Base-by-base conservation (phyloP, 2,888 invertebrate species). In the Gonocerus acuteangulatus region DNA sequence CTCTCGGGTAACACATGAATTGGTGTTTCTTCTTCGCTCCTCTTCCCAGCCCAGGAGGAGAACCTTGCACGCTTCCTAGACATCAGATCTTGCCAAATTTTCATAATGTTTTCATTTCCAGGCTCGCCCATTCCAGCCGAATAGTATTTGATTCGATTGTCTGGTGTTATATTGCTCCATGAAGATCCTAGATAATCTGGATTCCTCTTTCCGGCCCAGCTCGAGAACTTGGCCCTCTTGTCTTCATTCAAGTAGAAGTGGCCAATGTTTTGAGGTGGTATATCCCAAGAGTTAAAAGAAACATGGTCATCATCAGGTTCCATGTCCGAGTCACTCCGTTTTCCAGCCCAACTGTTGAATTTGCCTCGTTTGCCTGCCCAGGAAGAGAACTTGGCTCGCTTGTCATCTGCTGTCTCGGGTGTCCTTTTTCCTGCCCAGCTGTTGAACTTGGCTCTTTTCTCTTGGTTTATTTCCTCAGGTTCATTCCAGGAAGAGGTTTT, bases 381-480 rank as follows among this genome's bases (percentile, higher is more conserved):
- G 9, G 63, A 64, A 48, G 63, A 63, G 48, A 66, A 66, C 44
- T 64, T 64, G 22, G 62, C 61, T 32, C 62, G 18, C 21, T 64
- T 64, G 13, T 36, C 27, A 15, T 18, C 59, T n/a, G n/a, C n/a
- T n/a, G n/a, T n/a, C 34, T 51, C 62, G 11, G 59, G 61, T 13
- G 23, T 32, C 52, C 69, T 62, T 64, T 69, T 69, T 2, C 69
- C 69, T n/a, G 68, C 69, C 69, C 69, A 69, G 51, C 68, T 69
- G 60, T 67, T 67, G 60, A 69, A 69, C 48, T 66, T 67, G 45
- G 57, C 63, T 60, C 45, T 42, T 9, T 60, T 60, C 1, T 60
- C 44, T 42, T 60, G 42, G 13, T 15, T 21, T 22, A 42, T 27
- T 16, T 42, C 39, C 22, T 51, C 42, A 2, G n/a, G 13, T 23